Conservation (phyloP, 1,140 invertebrate species). For the Chrysomallon squamiferum region DNA sequence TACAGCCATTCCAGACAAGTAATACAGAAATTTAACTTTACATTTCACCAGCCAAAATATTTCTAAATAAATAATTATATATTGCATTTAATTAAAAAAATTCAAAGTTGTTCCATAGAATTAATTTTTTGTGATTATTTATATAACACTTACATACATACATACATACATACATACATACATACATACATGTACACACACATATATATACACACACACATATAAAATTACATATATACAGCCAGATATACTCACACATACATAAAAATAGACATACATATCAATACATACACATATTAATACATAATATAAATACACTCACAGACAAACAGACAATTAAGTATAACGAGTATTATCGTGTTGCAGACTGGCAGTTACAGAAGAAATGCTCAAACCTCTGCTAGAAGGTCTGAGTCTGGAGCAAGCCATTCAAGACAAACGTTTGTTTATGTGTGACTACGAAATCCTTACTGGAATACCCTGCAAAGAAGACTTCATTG, state of each 20-base stretch:
- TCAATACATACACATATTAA: too few relatives aligned
- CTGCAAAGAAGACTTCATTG: slow-evolving; percentile 31
- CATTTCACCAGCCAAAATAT: neutral
- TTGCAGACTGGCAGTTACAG: slow-evolving; percentile 61
- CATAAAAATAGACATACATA: too few relatives aligned
- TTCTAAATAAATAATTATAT: neutral
- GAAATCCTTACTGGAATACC: slow-evolving; percentile 60
- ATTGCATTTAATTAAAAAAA: neutral
- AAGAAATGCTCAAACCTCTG: slow-evolving; percentile 62
- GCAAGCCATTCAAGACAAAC: slow-evolving; percentile 62
- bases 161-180: too few relatives aligned
- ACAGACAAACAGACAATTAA: too few relatives aligned
- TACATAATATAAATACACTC: too few relatives aligned
- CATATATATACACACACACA: too few relatives aligned
- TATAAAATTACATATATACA: too few relatives aligned
- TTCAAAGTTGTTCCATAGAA: neutral
- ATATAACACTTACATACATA: too few relatives aligned
- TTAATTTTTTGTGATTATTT: neutral
- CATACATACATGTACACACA: too few relatives aligned
- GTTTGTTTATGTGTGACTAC: slow-evolving; percentile 65
- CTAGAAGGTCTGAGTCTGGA: slow-evolving; percentile 62
- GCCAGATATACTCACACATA: too few relatives aligned
- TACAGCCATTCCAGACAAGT: slow-evolving; percentile 64
- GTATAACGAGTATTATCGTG: too few relatives aligned
- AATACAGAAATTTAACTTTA: too few relatives aligned